Percentiles rank a stretch among this genome's conserved stretches.
Conservation (phyloP, 2,797 vertebrate species). For the Pseudomugil gertrudae region DNA sequence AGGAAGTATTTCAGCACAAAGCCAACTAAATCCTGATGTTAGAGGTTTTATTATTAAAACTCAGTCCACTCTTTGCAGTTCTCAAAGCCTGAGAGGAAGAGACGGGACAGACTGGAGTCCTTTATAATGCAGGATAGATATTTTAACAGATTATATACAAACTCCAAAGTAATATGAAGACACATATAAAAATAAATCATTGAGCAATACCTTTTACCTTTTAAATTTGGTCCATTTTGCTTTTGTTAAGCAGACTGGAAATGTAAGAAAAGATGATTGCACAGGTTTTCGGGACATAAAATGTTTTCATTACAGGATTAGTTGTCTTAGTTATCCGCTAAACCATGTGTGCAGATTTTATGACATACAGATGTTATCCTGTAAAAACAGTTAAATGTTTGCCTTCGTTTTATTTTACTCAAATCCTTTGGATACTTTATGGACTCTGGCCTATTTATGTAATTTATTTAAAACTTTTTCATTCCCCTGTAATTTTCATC, state of each 20-base stretch:
- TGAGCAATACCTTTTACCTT: not conserved
- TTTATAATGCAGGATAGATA: constrained; percentile 29
- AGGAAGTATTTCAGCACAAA: constrained; percentile 71
- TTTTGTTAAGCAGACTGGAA: constrained; percentile 37
- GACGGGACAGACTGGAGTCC: constrained; percentile 46
- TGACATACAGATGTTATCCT: too few species aligned
- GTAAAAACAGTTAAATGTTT: too few species aligned
- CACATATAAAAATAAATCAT: constrained; percentile 1
- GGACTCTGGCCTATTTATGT: too few species aligned
- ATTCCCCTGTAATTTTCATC: too few species aligned
- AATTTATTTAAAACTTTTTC: too few species aligned
- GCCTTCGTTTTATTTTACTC: too few species aligned
- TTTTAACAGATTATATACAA: constrained; percentile 18
- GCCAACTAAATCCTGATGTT: constrained; percentile 75
- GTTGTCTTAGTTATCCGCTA: not conserved
- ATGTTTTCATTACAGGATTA: not conserved
- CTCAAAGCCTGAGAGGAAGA: constrained; percentile 42
- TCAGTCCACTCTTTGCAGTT: constrained; percentile 45
- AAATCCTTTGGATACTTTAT: too few species aligned
- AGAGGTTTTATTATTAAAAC: constrained; percentile 83
- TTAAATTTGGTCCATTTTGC: constrained; percentile 3
- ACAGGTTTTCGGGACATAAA: constrained; percentile 20
- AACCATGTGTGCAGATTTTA: not conserved
- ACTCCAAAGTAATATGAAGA: constrained; percentile 2
- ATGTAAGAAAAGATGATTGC: constrained; percentile 22